Conservation (phyloP, 2,113 vertebrate species). For the Martes martes region DNA sequence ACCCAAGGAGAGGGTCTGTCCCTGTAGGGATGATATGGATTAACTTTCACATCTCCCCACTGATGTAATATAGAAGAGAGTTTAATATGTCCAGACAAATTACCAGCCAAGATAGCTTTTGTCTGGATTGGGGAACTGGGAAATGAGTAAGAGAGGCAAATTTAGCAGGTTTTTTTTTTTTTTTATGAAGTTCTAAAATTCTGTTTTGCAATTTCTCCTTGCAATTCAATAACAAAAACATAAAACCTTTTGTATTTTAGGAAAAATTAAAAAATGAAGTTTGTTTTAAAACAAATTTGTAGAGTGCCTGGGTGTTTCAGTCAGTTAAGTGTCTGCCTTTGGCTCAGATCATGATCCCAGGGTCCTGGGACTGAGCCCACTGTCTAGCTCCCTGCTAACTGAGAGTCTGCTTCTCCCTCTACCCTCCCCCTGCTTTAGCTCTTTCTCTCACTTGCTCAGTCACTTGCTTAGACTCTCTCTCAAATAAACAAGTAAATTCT, state of each 20-base stretch:
- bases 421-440: background rate
- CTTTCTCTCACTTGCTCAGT: background rate
- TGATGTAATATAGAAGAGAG: background rate
- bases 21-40: rapidly evolving
- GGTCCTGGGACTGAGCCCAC: background rate
- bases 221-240: background rate
- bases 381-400: background rate
- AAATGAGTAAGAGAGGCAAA: background rate
- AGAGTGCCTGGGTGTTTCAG: background rate
- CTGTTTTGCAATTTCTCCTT: background rate
- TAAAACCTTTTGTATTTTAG: background rate
- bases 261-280: rapidly evolving
- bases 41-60: background rate
- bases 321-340: background rate
- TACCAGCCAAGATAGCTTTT: background rate
- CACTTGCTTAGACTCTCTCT: background rate
- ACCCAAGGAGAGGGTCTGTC: background rate
- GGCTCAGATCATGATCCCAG: background rate
- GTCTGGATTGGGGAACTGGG: background rate
- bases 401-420: background rate
- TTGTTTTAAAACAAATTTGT: background rate
- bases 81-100: background rate
- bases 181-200: background rate
- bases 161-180: background rate
- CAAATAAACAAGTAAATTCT: background rate